These are phyloP conservation scores for Rhinichthys klamathensis DNA, from an alignment of 2,113 vertebrate species.

Conservation along the genomic window DNA sequence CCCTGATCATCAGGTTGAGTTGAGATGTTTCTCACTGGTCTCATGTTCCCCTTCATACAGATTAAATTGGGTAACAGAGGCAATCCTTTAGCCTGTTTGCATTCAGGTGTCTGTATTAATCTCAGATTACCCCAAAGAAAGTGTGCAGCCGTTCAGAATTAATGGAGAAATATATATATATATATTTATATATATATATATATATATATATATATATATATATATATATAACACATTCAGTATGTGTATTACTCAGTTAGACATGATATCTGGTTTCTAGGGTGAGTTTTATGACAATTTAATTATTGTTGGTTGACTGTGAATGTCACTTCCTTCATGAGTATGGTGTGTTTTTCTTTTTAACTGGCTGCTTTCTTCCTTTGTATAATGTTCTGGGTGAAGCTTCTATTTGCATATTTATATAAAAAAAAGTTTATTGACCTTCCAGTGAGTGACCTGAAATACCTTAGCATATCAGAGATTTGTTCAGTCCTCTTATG, in stretches of 20 bases:
- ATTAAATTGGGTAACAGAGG: slow-evolving; percentile 41
- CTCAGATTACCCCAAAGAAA: slow-evolving; percentile 58
- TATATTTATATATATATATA: no score
- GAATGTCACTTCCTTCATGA: slow-evolving; percentile 49
- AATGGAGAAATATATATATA: no score
- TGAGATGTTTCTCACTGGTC: neutral
- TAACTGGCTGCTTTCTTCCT: slow-evolving; percentile 67
- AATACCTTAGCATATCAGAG: slow-evolving; percentile 51
- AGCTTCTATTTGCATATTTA: slow-evolving; percentile 61
- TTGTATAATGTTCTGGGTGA: slow-evolving; percentile 59
- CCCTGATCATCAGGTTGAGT: slow-evolving; percentile 6
- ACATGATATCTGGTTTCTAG: neutral
- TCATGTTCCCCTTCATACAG: neutral
- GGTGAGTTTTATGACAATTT: neutral
- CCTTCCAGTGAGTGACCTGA: slow-evolving; percentile 43
- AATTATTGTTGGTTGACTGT: neutral
- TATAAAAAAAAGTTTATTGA: slow-evolving; percentile 9
- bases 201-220: no score
- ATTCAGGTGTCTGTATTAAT: slow-evolving; percentile 53
- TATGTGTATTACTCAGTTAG: no score
- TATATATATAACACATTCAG: neutral
- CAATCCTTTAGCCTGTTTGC: slow-evolving; percentile 41
- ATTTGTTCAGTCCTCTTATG: slow-evolving; percentile 49
- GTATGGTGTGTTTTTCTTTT: slow-evolving; percentile 59
- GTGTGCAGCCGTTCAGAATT: slow-evolving; percentile 29